Evolutionary conservation across 2,888 invertebrate species (phyloP).

Genomic region (Morpho deidamia): DNA sequence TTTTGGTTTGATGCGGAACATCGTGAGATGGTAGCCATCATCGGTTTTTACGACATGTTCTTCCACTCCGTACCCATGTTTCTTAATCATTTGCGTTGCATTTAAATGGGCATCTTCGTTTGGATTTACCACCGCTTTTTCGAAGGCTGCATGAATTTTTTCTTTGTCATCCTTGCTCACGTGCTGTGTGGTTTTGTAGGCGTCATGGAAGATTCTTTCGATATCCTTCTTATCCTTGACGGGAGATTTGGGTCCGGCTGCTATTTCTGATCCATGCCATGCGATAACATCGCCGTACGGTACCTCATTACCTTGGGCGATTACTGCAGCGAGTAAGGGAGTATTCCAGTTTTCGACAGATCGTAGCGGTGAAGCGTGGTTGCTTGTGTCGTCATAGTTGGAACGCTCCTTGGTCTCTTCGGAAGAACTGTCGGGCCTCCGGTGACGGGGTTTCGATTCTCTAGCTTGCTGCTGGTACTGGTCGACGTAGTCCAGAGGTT

Average conservation of each 20-base stretch:
- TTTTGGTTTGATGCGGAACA: conserved; percentile 61
- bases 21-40: conserved; percentile 62
- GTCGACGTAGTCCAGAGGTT: conserved; percentile 41
- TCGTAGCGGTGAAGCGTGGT: conserved; percentile 24
- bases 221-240: conserved; percentile 41
- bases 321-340: conserved; percentile 32
- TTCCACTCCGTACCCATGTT: conserved; percentile 53
- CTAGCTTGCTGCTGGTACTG: conserved; percentile 24
- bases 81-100: conserved; percentile 52
- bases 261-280: conserved; percentile 44
- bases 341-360: conserved; percentile 32
- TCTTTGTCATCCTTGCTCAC: conserved; percentile 45
- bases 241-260: conserved; percentile 34
- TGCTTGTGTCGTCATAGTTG: conserved; percentile 22
- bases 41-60: conserved; percentile 57
- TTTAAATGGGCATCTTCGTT: conserved; percentile 41
- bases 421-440: conserved; percentile 25
- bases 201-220: conserved; percentile 49
- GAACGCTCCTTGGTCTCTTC: conserved; percentile 29
- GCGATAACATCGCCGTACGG: conserved; percentile 37
- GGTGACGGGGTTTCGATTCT: conserved; percentile 28
- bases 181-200: conserved; percentile 49
- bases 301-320: conserved; percentile 28
- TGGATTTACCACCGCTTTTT: conserved; percentile 31
- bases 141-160: conserved; percentile 42